Evolutionary conservation across 2,797 vertebrate genomes (phyloP).

Genomic region (Calcarius lapponicus): DNA sequence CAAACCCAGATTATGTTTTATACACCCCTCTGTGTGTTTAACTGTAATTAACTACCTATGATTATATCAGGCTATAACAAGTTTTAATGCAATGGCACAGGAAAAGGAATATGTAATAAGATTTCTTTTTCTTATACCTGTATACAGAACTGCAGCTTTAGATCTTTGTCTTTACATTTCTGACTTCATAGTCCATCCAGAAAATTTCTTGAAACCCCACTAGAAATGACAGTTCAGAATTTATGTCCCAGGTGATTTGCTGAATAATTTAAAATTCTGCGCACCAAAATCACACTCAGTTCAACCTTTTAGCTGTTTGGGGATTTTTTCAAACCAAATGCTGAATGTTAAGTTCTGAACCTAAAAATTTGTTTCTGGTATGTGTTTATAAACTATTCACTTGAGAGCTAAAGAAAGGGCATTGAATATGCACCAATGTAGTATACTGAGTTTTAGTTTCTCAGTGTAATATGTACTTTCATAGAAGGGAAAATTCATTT

Average conservation of each 20-base stretch:
- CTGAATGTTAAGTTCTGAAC: not conserved
- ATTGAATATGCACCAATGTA: not conserved
- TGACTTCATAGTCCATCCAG: not conserved
- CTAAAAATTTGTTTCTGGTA: not conserved
- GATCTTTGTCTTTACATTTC: not conserved
- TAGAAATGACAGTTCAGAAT: not conserved
- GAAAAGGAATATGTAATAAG: not conserved
- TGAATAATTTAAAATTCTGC: not conserved
- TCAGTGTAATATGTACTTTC: not conserved
- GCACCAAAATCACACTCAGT: not conserved
- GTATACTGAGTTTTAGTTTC: not conserved
- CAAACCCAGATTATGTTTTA: not conserved
- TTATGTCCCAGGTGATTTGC: not conserved
- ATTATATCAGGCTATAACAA: not conserved
- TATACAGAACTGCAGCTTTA: not conserved
- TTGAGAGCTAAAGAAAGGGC: not conserved
- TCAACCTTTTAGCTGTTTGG: not conserved
- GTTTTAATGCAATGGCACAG: not conserved
- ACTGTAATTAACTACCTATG: not conserved
- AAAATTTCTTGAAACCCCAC: not conserved
- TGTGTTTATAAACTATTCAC: not conserved
- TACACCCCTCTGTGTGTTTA: rapidly evolving
- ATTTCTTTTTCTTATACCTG: not conserved
- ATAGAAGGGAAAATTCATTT: not conserved
- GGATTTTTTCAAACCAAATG: not conserved